A percentile compares a stretch with the other conserved stretches of the same genome.
These are phyloP conservation scores for Seriola rivoliana DNA, from an alignment of 2,113 vertebrate species.

Conservation along the genomic window DNA sequence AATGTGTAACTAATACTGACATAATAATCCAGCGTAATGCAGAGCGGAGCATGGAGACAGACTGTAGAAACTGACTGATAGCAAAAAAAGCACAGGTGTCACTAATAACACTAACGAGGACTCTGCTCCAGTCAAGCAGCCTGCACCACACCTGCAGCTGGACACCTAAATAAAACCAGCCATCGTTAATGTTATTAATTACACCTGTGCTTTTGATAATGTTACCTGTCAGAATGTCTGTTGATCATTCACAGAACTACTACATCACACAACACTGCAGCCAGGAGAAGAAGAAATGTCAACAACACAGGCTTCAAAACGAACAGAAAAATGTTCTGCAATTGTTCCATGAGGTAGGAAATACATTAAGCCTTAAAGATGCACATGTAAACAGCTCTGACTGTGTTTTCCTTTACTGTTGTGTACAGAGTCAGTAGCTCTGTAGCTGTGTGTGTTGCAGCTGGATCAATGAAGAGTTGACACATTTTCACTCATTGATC, in stretches of 20 bases:
- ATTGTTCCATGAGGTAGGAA: background rate
- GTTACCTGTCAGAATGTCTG: background rate
- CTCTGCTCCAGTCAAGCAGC: background rate
- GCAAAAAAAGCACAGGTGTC: background rate
- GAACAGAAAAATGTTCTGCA: background rate
- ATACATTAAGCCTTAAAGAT: background rate
- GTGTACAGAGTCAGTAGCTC: background rate
- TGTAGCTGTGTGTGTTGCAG: background rate
- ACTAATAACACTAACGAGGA: background rate
- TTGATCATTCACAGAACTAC: too few relatives aligned
- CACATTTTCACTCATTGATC: background rate
- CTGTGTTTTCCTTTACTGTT: too few relatives aligned
- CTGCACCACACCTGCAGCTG: background rate
- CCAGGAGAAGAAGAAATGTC: too few relatives aligned
- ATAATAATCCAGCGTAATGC: too few relatives aligned
- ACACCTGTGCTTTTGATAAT: background rate
- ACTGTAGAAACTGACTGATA: background rate
- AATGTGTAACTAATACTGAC: background rate
- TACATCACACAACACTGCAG: too few relatives aligned
- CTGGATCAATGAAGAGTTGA: background rate
- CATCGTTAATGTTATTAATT: background rate
- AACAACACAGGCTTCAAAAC: background rate
- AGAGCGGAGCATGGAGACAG: background rate
- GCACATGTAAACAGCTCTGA: too few relatives aligned
- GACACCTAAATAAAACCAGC: background rate